These are phyloP conservation scores for Takifugu flavidus DNA, from an alignment of 2,113 vertebrate species.

Conservation along the genomic window DNA sequence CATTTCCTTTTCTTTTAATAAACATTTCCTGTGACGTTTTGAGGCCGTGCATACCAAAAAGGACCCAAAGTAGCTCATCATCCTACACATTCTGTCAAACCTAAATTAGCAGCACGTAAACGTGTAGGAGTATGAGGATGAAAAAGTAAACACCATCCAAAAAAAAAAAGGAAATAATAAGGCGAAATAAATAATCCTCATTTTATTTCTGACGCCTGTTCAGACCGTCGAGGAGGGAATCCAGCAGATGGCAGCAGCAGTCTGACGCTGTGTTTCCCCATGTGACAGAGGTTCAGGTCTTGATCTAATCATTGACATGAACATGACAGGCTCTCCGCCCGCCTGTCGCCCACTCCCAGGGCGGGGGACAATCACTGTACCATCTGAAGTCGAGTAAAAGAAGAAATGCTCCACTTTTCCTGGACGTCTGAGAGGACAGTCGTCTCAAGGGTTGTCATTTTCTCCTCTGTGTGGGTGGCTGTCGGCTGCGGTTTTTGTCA, in stretches of 20 bases:
- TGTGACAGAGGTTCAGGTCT: slow-evolving; percentile 66
- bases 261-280: slow-evolving; percentile 58
- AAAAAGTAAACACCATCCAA: slow-evolving; percentile 31
- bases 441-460: slow-evolving; percentile 75
- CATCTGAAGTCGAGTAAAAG: slow-evolving; percentile 53
- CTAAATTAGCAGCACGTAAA: slow-evolving; percentile 12
- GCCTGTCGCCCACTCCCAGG: slow-evolving; percentile 66
- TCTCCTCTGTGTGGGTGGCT: slow-evolving; percentile 68
- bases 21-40: slow-evolving; percentile 19
- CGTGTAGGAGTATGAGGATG: slow-evolving; percentile 25
- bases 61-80: slow-evolving; percentile 11
- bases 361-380: slow-evolving; percentile 60
- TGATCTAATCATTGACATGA: slow-evolving; percentile 56
- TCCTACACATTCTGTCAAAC: slow-evolving; percentile 30
- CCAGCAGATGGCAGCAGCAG: slow-evolving; percentile 59
- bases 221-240: background rate
- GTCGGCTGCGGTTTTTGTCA: slow-evolving; percentile 72
- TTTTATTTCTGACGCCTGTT: slow-evolving; percentile 3
- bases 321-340: slow-evolving; percentile 58
- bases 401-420: slow-evolving; percentile 50
- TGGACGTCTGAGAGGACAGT: slow-evolving; percentile 46
- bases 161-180: background rate
- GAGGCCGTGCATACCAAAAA: slow-evolving; percentile 1
- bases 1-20: slow-evolving; percentile 9
- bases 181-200: background rate